Percentiles rank a stretch among this genome's conserved stretches.
Conservation (phyloP, 2,797 vertebrate species). For the Sciaenops ocellatus region DNA sequence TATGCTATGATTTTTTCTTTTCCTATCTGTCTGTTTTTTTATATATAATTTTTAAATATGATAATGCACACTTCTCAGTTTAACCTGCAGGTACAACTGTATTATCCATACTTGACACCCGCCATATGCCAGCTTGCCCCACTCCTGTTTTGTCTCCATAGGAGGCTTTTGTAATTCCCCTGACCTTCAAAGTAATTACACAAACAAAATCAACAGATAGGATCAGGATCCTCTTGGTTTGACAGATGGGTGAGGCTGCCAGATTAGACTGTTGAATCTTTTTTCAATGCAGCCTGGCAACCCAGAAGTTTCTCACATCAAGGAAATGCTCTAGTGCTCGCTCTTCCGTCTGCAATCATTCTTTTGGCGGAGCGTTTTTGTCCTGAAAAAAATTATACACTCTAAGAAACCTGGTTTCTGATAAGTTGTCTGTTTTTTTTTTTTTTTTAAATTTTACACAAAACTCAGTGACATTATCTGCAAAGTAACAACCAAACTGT, state of each 20-base stretch:
- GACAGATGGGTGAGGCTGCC: slow-evolving; percentile 19
- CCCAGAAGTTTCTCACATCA: background rate
- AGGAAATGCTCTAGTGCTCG: background rate
- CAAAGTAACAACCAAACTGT: no score
- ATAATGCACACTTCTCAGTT: background rate
- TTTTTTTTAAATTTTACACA: no score
- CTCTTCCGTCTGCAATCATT: background rate
- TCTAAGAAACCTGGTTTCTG: no score
- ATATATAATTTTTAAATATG: background rate
- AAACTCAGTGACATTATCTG: no score
- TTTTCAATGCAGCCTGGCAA: background rate
- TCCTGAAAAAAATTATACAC: no score
- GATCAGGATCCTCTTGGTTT: background rate
- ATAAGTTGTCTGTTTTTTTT: no score
- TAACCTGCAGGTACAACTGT: background rate
- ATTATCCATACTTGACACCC: background rate
- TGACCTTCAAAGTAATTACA: slow-evolving; percentile 21
- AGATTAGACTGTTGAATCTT: background rate
- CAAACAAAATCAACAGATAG: slow-evolving; percentile 6
- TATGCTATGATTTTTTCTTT: background rate
- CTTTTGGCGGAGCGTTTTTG: background rate
- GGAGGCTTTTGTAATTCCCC: slow-evolving; percentile 14
- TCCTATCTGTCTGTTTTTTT: background rate
- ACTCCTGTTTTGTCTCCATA: background rate
- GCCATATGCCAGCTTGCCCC: background rate